Conservation (phyloP, 2,888 invertebrate genomes). For the Lithophane leautieri region DNA sequence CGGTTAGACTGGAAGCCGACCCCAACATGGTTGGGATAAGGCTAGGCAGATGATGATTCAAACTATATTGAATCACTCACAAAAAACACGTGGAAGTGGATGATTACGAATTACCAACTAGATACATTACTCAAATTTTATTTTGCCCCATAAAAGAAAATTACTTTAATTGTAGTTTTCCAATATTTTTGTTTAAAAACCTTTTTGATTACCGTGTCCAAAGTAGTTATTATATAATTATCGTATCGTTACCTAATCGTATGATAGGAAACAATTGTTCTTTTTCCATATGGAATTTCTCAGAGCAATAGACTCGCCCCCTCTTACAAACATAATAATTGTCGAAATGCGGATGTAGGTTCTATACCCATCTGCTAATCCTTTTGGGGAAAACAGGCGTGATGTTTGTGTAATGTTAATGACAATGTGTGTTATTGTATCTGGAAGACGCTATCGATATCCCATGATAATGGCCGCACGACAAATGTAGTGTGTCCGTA, state of each 20-base stretch:
- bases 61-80: too few relatives aligned
- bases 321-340: neutral
- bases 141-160: constrained; percentile 15
- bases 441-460: constrained; percentile 26
- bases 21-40: too few relatives aligned
- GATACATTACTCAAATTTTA: constrained; percentile 10
- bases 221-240: constrained; percentile 13
- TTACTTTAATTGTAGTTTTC: constrained; percentile 11
- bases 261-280: neutral
- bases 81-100: neutral
- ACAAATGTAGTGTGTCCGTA: constrained; percentile 9
- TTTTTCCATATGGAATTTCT: constrained; percentile 11
- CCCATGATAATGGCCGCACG: neutral
- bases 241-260: constrained; percentile 12
- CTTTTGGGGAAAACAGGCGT: too few relatives aligned
- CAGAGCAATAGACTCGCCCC: neutral
- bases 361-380: neutral
- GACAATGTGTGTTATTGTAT: constrained; percentile 1
- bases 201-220: neutral
- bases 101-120: constrained; percentile 14
- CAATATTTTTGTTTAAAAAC: constrained; percentile 20
- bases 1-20: too few relatives aligned
- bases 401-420: neutral
- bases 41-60: too few relatives aligned
- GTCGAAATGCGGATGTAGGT: neutral